phyloP scores from a whole-genome alignment of 1,140 invertebrate genomes.

The Hyles euphorbiae region DNA sequence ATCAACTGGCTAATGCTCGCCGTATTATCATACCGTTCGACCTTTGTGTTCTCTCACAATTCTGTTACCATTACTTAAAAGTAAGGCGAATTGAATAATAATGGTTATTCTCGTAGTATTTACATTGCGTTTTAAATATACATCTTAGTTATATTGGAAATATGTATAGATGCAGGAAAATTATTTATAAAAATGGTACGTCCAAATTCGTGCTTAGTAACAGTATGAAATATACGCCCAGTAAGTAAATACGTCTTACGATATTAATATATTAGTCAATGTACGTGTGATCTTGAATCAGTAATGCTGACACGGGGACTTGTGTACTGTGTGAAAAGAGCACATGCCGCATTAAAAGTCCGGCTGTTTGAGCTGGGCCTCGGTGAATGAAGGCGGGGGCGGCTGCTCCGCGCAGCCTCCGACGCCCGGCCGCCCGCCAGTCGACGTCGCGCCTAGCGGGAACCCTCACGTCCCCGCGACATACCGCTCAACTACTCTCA shows the following conservation, averaged over 20 bases:
- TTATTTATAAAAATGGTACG: too few relatives aligned
- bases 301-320: slow-evolving; percentile 25
- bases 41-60: too few relatives aligned
- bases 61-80: too few relatives aligned
- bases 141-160: too few relatives aligned
- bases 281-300: slow-evolving; percentile 30
- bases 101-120: too few relatives aligned
- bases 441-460: slow-evolving; percentile 56
- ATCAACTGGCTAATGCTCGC: too few relatives aligned
- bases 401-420: slow-evolving; percentile 60
- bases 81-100: too few relatives aligned
- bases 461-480: slow-evolving; percentile 41
- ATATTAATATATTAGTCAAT: slow-evolving; percentile 23
- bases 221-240: background rate
- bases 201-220: too few relatives aligned
- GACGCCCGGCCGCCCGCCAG: slow-evolving; percentile 51
- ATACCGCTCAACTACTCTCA: slow-evolving; percentile 41
- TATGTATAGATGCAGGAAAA: too few relatives aligned
- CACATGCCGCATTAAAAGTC: slow-evolving; percentile 68
- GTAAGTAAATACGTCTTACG: background rate
- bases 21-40: too few relatives aligned
- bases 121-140: too few relatives aligned
- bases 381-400: slow-evolving; percentile 68
- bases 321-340: slow-evolving; percentile 51
- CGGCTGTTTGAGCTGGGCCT: slow-evolving; percentile 63